Base-by-base conservation (phyloP, 2,888 invertebrate genomes). In the Tholera decimalis region DNA sequence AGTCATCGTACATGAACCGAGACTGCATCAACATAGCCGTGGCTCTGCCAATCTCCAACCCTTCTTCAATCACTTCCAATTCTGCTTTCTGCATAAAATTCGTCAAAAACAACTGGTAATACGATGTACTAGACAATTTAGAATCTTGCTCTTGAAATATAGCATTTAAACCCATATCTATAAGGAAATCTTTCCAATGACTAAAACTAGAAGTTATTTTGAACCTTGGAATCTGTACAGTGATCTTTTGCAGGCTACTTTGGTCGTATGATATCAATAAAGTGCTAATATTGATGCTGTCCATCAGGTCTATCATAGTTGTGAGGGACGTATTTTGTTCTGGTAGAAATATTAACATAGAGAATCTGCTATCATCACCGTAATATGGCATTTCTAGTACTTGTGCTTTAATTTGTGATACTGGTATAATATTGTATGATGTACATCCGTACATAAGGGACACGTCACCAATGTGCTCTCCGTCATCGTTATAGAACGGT, bases 331-430 rank as follows among this genome's bases (percentile, higher is more conserved):
- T 89, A 26, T 93, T 93, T 33, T 88, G 85, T 55, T 93, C 86
- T 0, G 97, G 97, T 30, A 97, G 83, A 65, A 97, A 90, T 3
- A 97, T 80, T 7, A 97, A 88, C 97, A 97, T 97, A 0, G 96
- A 96, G 63, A 96, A 95, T 59, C 95, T 93, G 13, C 82, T 82
- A 1, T 82, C 84, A 0, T 86, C 74, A 0, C 91, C 92, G 39
- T 18, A 24, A 24, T 93, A 95, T 0, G 93, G 93, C 7, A 95
- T 64, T 70, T 95, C 93, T 4, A 94, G 35, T 0, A 94, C 89
- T 20, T 65, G 75, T 0, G 93, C 90, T 3, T 86, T 65, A 11
- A 95, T 80, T 37, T 76, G 75, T 0, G 80, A 57, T 0, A 93
- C 43, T 0, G 18, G 9, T 3, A 84, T 80, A 0, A 83, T 15